Conservation (phyloP, 2,113 vertebrate species). For the Chamaea fasciata region DNA sequence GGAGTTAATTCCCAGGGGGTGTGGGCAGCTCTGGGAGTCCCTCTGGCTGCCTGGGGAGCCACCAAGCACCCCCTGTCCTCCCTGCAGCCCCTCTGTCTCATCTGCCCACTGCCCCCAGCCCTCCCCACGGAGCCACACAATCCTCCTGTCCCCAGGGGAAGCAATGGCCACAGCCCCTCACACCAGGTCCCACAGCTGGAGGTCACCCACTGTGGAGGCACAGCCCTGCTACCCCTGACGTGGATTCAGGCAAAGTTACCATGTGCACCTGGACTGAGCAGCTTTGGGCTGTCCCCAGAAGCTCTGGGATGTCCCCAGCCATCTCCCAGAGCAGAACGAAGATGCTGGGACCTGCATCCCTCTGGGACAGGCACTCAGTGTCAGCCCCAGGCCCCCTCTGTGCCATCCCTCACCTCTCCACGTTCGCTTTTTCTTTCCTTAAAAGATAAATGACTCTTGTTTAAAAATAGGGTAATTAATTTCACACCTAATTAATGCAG, state of each 20-base stretch:
- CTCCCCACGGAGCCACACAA: background rate
- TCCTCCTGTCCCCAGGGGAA: background rate
- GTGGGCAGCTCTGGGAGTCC: background rate
- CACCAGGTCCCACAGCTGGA: rapidly evolving
- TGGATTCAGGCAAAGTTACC: too few species aligned
- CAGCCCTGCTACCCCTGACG: rapidly evolving
- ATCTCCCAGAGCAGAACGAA: background rate
- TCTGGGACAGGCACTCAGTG: background rate
- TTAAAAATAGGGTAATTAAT: conserved; percentile 61
- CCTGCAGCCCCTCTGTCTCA: background rate
- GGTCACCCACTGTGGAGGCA: rapidly evolving
- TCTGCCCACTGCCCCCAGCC: background rate
- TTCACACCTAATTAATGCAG: conserved; percentile 61
- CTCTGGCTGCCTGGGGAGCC: background rate
- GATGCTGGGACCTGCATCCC: background rate
- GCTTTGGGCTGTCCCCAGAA: background rate
- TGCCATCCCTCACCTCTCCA: background rate
- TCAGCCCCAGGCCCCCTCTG: background rate
- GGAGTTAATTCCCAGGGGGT: rapidly evolving
- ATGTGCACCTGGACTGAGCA: background rate
- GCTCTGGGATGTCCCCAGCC: background rate
- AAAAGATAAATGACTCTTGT: conserved; percentile 9
- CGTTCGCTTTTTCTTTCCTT: background rate
- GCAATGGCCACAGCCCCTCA: rapidly evolving
- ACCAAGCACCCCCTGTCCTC: background rate